Percentiles rank a stretch among this genome's conserved stretches.
phyloP scores from a whole-genome alignment of 1,140 invertebrate species.

The Acyrthosiphon pisum region DNA sequence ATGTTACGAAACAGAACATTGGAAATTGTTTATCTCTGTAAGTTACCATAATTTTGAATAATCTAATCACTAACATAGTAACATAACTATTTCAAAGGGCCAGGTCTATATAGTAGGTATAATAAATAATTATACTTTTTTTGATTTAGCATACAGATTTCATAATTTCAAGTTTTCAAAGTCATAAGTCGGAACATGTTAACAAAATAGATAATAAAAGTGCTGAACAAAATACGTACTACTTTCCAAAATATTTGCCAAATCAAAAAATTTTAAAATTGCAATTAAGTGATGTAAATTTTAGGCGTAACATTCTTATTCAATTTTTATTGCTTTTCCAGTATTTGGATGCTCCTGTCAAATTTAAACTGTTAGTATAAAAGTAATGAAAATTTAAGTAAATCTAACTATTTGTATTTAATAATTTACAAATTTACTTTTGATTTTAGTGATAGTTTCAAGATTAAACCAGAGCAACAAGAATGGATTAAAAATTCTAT shows the following conservation, averaged over 20 bases:
- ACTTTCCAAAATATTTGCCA: conserved; percentile 98
- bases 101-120: too few species aligned
- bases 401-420: not conserved
- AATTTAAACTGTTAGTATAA: conserved; percentile 86
- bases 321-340: conserved; percentile 97
- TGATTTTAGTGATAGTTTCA: conserved; percentile 77
- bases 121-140: conserved; percentile 10
- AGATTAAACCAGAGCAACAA: conserved; percentile 83
- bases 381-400: too few species aligned
- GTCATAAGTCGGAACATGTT: conserved; percentile 85
- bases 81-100: conserved; percentile 8
- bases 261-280: conserved; percentile 96
- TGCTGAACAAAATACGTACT: conserved; percentile 70
- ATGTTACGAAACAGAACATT: conserved; percentile 90
- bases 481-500: conserved; percentile 84
- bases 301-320: conserved; percentile 90
- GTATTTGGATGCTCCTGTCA: conserved; percentile 88
- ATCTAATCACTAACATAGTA: conserved; percentile 44
- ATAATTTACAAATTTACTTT: not conserved
- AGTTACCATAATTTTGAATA: conserved; percentile 62
- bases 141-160: conserved; percentile 78
- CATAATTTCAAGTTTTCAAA: conserved; percentile 86
- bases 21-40: conserved; percentile 91
- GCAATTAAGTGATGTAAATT: conserved; percentile 95
- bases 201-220: conserved; percentile 62